A percentile compares a stretch with the other conserved stretches of the same genome.
Evolutionary conservation across 2,113 vertebrate genomes (phyloP).

Genomic region (Eudorcas thomsonii): DNA sequence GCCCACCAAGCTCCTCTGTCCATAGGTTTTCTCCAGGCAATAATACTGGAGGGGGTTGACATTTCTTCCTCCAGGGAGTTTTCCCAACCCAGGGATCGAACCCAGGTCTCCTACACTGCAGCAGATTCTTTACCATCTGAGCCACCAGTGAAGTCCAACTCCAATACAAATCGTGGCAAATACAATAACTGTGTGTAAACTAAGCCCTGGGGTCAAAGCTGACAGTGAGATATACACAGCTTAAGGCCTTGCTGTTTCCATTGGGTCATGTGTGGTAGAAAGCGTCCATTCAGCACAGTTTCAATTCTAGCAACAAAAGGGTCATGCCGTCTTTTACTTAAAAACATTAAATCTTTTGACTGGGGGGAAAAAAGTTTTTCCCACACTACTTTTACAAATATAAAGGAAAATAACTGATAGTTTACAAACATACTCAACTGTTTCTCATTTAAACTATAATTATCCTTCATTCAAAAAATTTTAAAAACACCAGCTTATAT

Average conservation of each 20-base stretch:
- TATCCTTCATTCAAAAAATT: not conserved
- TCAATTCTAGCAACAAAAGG: not conserved
- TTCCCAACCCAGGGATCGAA: not conserved
- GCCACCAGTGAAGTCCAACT: not conserved
- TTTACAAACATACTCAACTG: not conserved
- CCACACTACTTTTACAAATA: not conserved
- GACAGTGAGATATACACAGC: not conserved
- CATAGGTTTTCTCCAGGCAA: not conserved
- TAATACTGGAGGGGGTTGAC: not conserved
- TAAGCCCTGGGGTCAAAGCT: not conserved
- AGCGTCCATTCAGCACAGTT: not conserved
- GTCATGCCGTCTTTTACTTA: not conserved
- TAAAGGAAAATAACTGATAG: not conserved
- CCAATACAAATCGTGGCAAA: not conserved
- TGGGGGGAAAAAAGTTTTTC: not conserved
- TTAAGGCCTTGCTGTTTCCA: not conserved
- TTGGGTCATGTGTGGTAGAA: not conserved
- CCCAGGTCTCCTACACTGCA: not conserved
- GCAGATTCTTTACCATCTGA: not conserved
- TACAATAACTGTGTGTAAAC: not conserved
- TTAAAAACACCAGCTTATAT: not conserved
- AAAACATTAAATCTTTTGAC: slow-evolving; percentile 19
- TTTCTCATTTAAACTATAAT: slow-evolving; percentile 29
- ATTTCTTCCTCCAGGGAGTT: not conserved
- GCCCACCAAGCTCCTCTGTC: not conserved